Evolutionary conservation across 2,113 vertebrate genomes (phyloP).

Genomic region (Centrocercus urophasianus): DNA sequence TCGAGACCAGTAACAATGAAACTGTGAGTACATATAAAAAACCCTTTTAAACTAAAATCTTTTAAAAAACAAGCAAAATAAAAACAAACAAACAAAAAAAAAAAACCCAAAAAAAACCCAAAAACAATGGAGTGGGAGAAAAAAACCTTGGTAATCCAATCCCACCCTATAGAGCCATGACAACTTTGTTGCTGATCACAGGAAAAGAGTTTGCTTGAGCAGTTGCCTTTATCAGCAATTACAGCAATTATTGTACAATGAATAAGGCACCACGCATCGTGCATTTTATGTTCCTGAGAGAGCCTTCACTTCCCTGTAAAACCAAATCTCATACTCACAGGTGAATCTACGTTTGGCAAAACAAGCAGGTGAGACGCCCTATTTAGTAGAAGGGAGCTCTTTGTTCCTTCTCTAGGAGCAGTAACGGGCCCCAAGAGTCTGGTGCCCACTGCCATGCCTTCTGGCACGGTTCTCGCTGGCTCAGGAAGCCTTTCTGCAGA

Average conservation of each 20-base stretch:
- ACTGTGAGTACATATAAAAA: neutral
- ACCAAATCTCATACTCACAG: neutral
- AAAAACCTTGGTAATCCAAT: neutral
- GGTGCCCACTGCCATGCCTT: neutral
- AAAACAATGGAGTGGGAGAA: neutral
- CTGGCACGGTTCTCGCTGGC: neutral
- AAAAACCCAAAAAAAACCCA: too few species aligned
- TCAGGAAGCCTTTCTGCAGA: neutral
- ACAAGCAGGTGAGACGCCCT: neutral
- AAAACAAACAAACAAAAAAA: neutral
- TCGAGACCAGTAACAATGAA: neutral
- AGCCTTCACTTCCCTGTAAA: neutral
- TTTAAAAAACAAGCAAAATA: too few species aligned
- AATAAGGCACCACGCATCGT: neutral
- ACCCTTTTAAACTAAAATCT: neutral
- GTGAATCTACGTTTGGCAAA: neutral
- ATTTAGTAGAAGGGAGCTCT: neutral
- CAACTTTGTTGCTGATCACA: neutral
- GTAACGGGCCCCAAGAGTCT: rapidly evolving
- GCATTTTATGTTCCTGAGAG: neutral
- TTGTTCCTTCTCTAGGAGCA: neutral
- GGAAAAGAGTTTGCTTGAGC: neutral
- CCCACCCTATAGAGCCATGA: neutral
- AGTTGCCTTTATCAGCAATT: neutral
- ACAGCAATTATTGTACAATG: neutral